Evolutionary conservation across 1,140 invertebrate species (phyloP).

Genomic region (Bombus turneri): DNA sequence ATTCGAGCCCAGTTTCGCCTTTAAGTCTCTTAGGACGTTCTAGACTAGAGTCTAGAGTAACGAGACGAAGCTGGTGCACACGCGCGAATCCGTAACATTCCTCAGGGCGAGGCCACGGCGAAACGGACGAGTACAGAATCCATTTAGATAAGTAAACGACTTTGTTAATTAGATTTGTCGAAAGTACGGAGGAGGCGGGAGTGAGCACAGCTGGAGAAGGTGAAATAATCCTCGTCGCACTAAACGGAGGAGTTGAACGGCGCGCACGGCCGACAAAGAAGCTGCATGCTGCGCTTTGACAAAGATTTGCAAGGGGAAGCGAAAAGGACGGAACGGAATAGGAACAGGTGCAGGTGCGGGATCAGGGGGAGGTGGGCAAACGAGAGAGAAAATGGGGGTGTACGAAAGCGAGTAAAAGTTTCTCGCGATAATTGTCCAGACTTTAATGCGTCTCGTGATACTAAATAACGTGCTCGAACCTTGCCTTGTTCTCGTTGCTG

Average conservation of each 20-base stretch:
- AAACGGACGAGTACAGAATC: constrained; percentile 76
- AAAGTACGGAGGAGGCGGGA: constrained; percentile 68
- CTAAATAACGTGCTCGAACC: constrained; percentile 50
- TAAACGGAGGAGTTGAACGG: constrained; percentile 67
- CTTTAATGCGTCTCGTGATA: constrained; percentile 42
- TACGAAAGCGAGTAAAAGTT: constrained; percentile 45
- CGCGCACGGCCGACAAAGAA: constrained; percentile 69
- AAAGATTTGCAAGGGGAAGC: constrained; percentile 40
- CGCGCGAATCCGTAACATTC: constrained; percentile 17
- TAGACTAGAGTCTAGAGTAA: background rate
- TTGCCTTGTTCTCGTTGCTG: constrained; percentile 3
- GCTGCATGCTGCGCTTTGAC: constrained; percentile 67
- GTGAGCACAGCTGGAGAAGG: constrained; percentile 67
- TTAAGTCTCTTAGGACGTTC: background rate
- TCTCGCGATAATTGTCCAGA: constrained; percentile 53
- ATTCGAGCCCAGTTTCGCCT: background rate
- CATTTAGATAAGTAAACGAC: constrained; percentile 80
- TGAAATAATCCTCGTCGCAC: constrained; percentile 74
- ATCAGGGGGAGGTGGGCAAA: background rate
- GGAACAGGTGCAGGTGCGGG: background rate
- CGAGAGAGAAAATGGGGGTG: constrained; percentile 18
- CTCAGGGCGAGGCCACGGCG: constrained; percentile 41
- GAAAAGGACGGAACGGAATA: background rate
- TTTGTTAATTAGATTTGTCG: constrained; percentile 80
- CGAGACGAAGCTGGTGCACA: constrained; percentile 8